Base-by-base conservation (phyloP, 2,113 vertebrate species). In the Notarius lentiginosus region DNA sequence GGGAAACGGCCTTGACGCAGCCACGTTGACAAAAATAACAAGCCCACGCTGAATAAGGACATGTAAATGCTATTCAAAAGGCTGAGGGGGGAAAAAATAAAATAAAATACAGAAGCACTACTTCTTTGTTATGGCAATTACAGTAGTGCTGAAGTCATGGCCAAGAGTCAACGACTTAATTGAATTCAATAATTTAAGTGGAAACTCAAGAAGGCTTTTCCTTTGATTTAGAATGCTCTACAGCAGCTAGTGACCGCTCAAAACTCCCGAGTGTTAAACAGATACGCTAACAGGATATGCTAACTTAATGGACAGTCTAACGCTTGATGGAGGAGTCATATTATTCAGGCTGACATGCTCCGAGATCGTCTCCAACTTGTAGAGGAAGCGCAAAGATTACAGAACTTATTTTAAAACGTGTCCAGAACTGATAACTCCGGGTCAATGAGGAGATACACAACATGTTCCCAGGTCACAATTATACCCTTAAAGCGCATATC, bases 11-110 rank as follows among this genome's bases (percentile, higher is more conserved):
- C 70, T 76, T 61, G 17, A 30, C 53, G 66, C 15, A 18, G 49
- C 9, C 14, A 17, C 68, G 72, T 84, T 87, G 79, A 84, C 72
- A 63, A 87, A 83, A 77, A 66, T 27, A 83, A 83, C 51, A 10
- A n/a, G 66, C 34, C n/a, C 22, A 34, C 24, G 24, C 2, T 20
- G 27, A 77, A 76, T 65, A 47, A 55, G 58, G 80, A 47, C 47
- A 41, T 18, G 65, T n/a, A 15, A 80, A 47, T 20, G 27, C 14
- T 47, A 51, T 77, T 14, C 12, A 68, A 68, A 80, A 11, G 47
- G 65, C 41, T 4, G 1, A 30, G 41, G 41, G 41, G 53, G n/a
- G 34, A 1, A 11, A 4, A 5, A 60, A 60, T 17, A 18, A 63
- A 63, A 65, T 9, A 8, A 1, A 51, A 30, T 22, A 12, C 53